Evolutionary conservation across 1,140 invertebrate species (phyloP).

Genomic region (Teleopsis dalmanni): DNA sequence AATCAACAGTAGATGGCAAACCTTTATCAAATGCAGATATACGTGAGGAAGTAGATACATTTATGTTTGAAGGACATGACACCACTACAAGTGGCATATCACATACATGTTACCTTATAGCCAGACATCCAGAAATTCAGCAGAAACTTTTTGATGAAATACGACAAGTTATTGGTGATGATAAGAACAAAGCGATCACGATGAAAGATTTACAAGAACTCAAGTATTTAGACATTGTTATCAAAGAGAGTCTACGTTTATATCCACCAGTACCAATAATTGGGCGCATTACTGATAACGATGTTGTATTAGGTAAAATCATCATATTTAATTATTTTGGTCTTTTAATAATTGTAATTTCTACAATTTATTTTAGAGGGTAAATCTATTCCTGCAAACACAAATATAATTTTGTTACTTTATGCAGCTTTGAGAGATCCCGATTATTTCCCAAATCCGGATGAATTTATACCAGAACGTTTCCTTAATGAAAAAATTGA

Average conservation of each 20-base stretch:
- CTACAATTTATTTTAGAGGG: too few species aligned
- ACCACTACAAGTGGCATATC: constrained; percentile 56
- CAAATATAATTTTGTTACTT: constrained; percentile 39
- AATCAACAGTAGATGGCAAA: constrained; percentile 51
- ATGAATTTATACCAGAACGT: constrained; percentile 57
- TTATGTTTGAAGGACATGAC: constrained; percentile 70
- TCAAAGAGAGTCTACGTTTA: constrained; percentile 55
- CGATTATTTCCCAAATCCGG: constrained; percentile 51
- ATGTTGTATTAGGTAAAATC: constrained; percentile 38
- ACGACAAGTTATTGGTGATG: constrained; percentile 47
- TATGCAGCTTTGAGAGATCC: constrained; percentile 49
- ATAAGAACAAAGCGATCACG: constrained; percentile 17
- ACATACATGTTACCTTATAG: constrained; percentile 51
- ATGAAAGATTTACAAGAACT: constrained; percentile 19
- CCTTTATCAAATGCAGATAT: constrained; percentile 58
- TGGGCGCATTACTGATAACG: constrained; percentile 50
- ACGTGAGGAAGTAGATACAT: constrained; percentile 65
- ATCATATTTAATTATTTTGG: too few species aligned
- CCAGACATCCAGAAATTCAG: constrained; percentile 52
- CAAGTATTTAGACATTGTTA: constrained; percentile 49
- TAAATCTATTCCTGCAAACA: constrained; percentile 41
- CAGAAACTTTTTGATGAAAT: constrained; percentile 54
- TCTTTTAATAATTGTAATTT: too few species aligned
- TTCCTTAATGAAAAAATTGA: constrained; percentile 52
- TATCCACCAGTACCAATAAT: constrained; percentile 63